Conservation (phyloP, 2,797 vertebrate species). For the Nothura maculosa region DNA sequence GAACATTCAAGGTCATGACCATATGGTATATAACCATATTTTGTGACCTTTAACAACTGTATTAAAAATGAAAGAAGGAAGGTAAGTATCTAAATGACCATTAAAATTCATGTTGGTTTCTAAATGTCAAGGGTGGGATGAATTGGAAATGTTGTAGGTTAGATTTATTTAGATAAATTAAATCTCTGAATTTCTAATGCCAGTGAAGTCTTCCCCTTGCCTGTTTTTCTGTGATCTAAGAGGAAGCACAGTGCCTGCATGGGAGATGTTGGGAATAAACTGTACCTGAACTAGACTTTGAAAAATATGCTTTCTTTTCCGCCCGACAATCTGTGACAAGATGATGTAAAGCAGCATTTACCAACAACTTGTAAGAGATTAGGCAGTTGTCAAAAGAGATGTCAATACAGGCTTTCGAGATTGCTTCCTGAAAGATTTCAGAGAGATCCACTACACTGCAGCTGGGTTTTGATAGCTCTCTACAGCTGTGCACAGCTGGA, state of each 20-base stretch:
- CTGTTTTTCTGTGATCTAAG: background rate
- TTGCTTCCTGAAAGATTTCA: slow-evolving; percentile 14
- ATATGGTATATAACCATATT: background rate
- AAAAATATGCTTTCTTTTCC: slow-evolving; percentile 11
- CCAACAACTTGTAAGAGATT: slow-evolving; percentile 30
- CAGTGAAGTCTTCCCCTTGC: background rate
- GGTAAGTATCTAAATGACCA: background rate
- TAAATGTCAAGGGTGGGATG: background rate
- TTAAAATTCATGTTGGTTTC: background rate
- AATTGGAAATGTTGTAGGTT: background rate
- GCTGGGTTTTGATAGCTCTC: slow-evolving; percentile 23
- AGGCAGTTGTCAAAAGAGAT: slow-evolving; percentile 39
- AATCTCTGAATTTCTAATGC: background rate
- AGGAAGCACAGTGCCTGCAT: background rate
- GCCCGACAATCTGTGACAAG: background rate
- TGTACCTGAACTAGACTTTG: background rate
- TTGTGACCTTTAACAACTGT: background rate
- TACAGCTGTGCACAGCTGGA: slow-evolving; percentile 12
- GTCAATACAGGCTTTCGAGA: background rate
- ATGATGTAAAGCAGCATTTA: slow-evolving; percentile 42
- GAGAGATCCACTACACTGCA: slow-evolving; percentile 22
- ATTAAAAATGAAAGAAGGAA: background rate
- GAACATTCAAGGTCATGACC: background rate
- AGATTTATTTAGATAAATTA: background rate
- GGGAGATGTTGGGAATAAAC: background rate